Evolutionary conservation across 92 coral and sea anemone genomes (phyloP).

Genomic region (Porites evermanni): DNA sequence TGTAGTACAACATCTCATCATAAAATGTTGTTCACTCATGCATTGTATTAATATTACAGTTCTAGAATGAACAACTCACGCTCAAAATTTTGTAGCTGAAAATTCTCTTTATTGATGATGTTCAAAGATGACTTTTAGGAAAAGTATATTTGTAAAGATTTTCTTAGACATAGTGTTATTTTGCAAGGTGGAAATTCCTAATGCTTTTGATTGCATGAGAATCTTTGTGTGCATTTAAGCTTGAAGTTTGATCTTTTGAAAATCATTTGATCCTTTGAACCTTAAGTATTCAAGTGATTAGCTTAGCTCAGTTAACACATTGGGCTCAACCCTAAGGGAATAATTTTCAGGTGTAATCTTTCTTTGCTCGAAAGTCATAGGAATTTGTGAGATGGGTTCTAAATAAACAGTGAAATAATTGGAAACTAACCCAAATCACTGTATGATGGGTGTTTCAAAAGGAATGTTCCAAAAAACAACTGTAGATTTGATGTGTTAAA

Average conservation of each 20-base stretch:
- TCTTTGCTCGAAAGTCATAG: not conserved
- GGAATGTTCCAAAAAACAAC: not conserved
- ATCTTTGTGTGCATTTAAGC: slow-evolving; percentile 23
- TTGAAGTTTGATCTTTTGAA: slow-evolving; percentile 15
- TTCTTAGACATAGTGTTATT: not conserved
- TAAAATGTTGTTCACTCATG: not conserved
- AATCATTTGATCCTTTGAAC: slow-evolving; percentile 8
- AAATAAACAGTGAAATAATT: not conserved
- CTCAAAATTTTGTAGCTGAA: too few species aligned
- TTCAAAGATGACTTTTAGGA: too few species aligned
- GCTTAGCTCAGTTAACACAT: slow-evolving; percentile 14
- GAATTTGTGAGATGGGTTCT: not conserved
- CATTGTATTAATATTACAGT: not conserved
- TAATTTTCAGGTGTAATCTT: not conserved
- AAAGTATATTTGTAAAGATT: too few species aligned
- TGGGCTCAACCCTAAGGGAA: slow-evolving; percentile 1
- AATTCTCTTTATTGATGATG: too few species aligned
- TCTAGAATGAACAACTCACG: too few species aligned
- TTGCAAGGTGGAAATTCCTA: not conserved
- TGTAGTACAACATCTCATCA: not conserved
- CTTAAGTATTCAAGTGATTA: slow-evolving; percentile 30
- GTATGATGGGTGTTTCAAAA: too few species aligned
- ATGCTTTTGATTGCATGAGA: slow-evolving; percentile 15
- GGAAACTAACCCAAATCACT: not conserved
- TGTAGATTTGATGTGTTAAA: not conserved